phyloP scores from a whole-genome alignment of 2,113 vertebrate genomes.

The Struthidea cinerea region DNA sequence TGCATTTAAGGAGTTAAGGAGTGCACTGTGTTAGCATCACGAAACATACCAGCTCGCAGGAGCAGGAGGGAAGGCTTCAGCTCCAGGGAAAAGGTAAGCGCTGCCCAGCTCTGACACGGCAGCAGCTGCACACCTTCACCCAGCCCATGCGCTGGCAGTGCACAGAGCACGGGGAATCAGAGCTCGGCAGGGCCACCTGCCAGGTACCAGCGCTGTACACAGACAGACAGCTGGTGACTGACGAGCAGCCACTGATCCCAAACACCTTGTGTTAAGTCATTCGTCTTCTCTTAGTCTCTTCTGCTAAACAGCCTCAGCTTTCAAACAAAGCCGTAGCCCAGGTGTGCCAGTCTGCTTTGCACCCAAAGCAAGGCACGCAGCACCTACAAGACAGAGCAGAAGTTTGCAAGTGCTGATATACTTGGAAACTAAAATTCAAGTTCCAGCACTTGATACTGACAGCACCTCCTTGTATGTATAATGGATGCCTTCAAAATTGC shows the following conservation, averaged over 20 bases:
- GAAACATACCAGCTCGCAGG: background rate
- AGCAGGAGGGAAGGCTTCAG: background rate
- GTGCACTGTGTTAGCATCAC: background rate
- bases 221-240: constrained; percentile 10
- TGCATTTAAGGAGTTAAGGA: background rate
- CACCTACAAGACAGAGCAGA: background rate
- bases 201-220: background rate
- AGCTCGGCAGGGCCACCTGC: background rate
- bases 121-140: background rate
- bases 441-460: background rate
- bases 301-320: background rate
- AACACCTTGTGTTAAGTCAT: background rate
- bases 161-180: background rate
- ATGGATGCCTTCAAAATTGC: background rate
- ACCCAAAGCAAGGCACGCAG: background rate
- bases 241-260: background rate
- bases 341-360: background rate
- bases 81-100: background rate
- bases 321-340: background rate
- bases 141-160: background rate
- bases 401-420: background rate
- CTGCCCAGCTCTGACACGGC: background rate
- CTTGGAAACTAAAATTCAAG: background rate
- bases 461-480: background rate
- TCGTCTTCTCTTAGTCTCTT: background rate